phyloP scores from a whole-genome alignment of 2,888 invertebrate genomes.

The Volucella bombylans region DNA sequence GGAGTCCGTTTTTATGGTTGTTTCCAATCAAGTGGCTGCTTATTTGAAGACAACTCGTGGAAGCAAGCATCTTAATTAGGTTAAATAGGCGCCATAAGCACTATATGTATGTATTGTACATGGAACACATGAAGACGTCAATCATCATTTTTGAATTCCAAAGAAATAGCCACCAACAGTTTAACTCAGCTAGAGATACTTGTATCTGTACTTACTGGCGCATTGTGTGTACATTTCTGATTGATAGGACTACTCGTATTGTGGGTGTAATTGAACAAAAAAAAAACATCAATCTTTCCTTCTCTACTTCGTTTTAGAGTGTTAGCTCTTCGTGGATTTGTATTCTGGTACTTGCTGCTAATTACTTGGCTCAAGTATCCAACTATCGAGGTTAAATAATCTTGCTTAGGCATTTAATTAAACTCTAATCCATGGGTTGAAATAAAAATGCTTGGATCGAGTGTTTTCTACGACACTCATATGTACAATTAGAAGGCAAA shows the following conservation, averaged over 20 bases:
- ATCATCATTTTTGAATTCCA: constrained; percentile 58
- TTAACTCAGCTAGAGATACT: background rate
- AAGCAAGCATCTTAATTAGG: constrained; percentile 63
- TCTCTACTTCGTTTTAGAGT: no score
- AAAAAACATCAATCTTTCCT: no score
- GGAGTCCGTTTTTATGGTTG: constrained; percentile 22
- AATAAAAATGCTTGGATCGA: background rate
- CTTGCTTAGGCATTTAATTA: no score
- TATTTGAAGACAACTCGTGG: constrained; percentile 22
- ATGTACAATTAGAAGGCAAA: background rate
- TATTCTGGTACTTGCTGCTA: no score
- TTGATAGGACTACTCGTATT: no score
- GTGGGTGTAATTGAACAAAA: no score
- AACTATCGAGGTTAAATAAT: no score
- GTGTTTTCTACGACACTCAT: background rate
- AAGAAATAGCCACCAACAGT: background rate
- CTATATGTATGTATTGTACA: constrained; percentile 5
- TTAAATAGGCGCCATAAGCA: constrained; percentile 69
- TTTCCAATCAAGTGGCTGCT: constrained; percentile 37
- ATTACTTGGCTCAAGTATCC: no score
- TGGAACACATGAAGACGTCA: constrained; percentile 64
- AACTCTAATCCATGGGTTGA: no score
- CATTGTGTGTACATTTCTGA: background rate
- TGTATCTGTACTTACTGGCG: background rate
- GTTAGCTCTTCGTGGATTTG: no score